phyloP scores from a whole-genome alignment of 2,888 invertebrate genomes.

The Charanyca ferruginea region DNA sequence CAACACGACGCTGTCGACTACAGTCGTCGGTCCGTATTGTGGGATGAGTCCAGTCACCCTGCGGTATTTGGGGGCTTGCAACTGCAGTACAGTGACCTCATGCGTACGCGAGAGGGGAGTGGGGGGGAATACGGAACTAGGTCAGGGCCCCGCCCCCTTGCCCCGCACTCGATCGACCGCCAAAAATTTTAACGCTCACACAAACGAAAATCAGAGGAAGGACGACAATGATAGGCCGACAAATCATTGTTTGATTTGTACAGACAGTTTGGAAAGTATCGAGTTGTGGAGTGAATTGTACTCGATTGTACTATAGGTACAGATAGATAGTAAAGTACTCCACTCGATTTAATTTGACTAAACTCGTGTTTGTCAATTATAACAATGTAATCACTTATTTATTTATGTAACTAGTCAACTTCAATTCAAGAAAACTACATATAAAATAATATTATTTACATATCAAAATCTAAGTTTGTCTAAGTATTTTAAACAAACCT shows the following conservation, averaged over 20 bases:
- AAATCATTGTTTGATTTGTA: constrained; percentile 60
- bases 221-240: constrained; percentile 56
- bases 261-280: constrained; percentile 32
- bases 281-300: constrained; percentile 4
- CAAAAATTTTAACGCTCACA: constrained; percentile 85
- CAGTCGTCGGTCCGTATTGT: constrained; percentile 42
- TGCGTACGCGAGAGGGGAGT: constrained; percentile 84
- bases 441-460: too few relatives aligned
- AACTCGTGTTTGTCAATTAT: too few relatives aligned
- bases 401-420: too few relatives aligned
- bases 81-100: constrained; percentile 91
- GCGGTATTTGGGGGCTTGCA: constrained; percentile 86
- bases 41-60: constrained; percentile 83
- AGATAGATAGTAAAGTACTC: not conserved
- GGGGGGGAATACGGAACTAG: constrained; percentile 70
- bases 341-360: not conserved
- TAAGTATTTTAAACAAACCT: not conserved
- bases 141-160: constrained; percentile 80
- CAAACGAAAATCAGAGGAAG: constrained; percentile 73
- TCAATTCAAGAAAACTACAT: too few relatives aligned
- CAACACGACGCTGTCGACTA: constrained; percentile 35
- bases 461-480: too few relatives aligned
- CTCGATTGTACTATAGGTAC: constrained; percentile 5
- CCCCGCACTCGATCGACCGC: constrained; percentile 87
- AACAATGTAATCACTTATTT: too few relatives aligned